These are phyloP conservation scores for Zootermopsis nevadensis DNA, from an alignment of 2,888 invertebrate species.

Conservation along the genomic window DNA sequence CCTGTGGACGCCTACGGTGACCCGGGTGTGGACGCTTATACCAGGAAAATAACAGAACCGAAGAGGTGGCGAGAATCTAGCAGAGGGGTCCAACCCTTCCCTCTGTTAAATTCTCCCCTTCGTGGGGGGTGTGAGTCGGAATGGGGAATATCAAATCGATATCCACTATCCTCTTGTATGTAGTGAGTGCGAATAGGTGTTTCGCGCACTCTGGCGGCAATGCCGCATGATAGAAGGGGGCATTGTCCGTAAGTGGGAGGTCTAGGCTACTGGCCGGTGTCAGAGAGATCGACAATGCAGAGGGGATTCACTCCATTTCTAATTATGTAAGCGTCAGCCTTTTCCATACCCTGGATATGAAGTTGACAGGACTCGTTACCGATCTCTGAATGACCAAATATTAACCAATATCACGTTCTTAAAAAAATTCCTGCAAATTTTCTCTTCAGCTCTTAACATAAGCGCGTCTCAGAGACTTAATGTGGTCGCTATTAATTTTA, in stretches of 20 bases:
- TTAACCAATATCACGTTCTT: too few relatives aligned
- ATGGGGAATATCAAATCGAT: constrained; percentile 31
- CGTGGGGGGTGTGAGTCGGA: constrained; percentile 15
- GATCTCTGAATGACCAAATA: too few relatives aligned
- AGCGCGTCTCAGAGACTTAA: too few relatives aligned
- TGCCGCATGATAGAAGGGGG: not conserved
- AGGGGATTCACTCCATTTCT: too few relatives aligned
- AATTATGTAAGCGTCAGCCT: too few relatives aligned
- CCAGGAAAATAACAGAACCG: constrained; percentile 48
- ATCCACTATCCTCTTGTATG: not conserved
- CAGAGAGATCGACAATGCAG: too few relatives aligned
- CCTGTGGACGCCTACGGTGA: constrained; percentile 52
- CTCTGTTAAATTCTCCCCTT: constrained; percentile 44
- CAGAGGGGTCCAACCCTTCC: not conserved
- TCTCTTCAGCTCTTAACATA: too few relatives aligned
- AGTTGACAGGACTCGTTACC: too few relatives aligned
- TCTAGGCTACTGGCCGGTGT: not conserved
- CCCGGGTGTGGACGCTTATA: constrained; percentile 51
- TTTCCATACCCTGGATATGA: too few relatives aligned
- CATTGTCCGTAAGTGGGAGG: not conserved
- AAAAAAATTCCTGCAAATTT: too few relatives aligned
- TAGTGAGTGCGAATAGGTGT: constrained; percentile 2
- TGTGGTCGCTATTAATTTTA: too few relatives aligned
- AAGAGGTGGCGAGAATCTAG: constrained; percentile 49
- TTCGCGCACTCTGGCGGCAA: not conserved